Evolutionary conservation across 2,113 vertebrate genomes (phyloP).

Genomic region (Phoxinus phoxinus): DNA sequence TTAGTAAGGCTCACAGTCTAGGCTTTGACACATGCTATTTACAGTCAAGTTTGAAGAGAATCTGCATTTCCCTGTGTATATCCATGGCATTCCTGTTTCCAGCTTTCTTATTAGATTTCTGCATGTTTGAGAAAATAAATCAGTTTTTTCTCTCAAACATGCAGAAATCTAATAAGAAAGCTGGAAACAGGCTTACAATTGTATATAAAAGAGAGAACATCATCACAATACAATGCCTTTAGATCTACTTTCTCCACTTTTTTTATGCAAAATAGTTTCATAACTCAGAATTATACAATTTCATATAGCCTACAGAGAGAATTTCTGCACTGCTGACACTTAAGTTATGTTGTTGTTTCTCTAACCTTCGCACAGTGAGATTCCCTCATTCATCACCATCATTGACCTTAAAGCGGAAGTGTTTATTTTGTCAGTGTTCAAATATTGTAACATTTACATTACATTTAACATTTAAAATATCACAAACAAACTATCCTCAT

Average conservation of each 20-base stretch:
- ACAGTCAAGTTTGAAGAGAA: not conserved
- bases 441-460: too few species aligned
- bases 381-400: not conserved
- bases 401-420: not conserved
- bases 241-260: not conserved
- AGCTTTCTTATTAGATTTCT: too few species aligned
- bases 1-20: not conserved
- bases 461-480: too few species aligned
- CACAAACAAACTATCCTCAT: constrained; percentile 1
- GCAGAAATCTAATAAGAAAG: constrained; percentile 33
- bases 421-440: not conserved
- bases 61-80: constrained; percentile 14
- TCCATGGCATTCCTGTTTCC: constrained; percentile 11
- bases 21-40: not conserved
- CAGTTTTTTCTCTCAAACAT: too few species aligned
- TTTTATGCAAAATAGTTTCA: constrained; percentile 1
- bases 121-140: too few species aligned
- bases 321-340: not conserved
- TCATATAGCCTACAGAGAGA: not conserved
- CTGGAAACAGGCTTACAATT: not conserved
- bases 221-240: not conserved
- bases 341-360: not conserved
- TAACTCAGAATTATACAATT: not conserved
- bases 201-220: not conserved
- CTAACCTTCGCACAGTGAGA: not conserved